Evolutionary conservation across 2,113 vertebrate genomes (phyloP), one percentile per base, ranked within the genome.

Genomic region (Dendrocopos noguchii): DNA sequence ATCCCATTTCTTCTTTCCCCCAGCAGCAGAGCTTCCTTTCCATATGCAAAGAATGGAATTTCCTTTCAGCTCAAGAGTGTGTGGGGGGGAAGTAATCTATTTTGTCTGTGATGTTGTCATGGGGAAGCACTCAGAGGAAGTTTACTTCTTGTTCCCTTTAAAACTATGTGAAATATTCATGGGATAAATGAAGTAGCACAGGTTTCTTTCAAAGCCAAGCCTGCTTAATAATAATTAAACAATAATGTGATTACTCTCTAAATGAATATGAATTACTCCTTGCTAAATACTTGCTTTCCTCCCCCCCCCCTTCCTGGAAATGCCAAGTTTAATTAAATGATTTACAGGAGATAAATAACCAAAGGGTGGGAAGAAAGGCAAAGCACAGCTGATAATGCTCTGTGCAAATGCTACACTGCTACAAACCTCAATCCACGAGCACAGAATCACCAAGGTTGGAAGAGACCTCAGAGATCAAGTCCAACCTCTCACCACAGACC

Each of bases 211-310:
- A 82, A 95, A 84, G 50, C 7, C 77, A 90, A 80, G 1, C 53
- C 68, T 80, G 4, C 44, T 81, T 90, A 84, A 83, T 72, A 82
- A 83, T 76, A 91, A 75, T 90, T 95, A 15, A 34, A 33, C 76
- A 46, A 84, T 53, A 0, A 84, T 77, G 56, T 56, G 29, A 59
- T 79, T 96, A 65, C 5, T 61, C n/a, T 92, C 31, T 82, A 75
- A 73, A 84, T 94, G 9, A 95, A 61, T 94, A 84, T 77, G 4
- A 95, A 95, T 94, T 56, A 60, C 10, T 82, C 89, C 39, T 87
- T 90, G 18, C 13, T 93, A 67, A 88, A 46, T 92, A 75, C 13
- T 55, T 42, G 13, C 12, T 50, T 50, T 50, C 12, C 12, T 52
- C 12, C 22, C 22, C 50, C 50, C 44, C 10, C 16, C 44, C 50